A percentile compares a stretch with the other conserved stretches of the same genome.
Evolutionary conservation across 2,888 invertebrate genomes (phyloP).

Genomic region (Drosophila macrospina): DNA sequence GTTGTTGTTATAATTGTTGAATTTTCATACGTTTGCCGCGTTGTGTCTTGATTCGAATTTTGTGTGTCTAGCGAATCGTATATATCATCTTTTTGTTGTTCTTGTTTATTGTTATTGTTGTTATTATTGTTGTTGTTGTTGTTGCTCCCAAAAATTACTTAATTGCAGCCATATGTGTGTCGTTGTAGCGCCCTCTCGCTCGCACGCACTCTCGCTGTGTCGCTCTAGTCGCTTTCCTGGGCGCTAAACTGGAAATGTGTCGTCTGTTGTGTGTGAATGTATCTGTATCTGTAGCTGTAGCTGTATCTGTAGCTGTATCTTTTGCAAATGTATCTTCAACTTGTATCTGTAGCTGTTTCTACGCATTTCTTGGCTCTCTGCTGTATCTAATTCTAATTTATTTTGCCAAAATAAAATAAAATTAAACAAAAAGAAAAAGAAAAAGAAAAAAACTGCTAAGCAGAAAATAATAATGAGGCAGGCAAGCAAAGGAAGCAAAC

Average conservation of each 20-base stretch:
- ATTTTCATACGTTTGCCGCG: constrained; percentile 31
- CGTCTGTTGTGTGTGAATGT: constrained; percentile 35
- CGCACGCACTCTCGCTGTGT: not conserved
- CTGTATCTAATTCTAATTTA: constrained; percentile 77
- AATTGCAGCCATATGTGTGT: constrained; percentile 80
- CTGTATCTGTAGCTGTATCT: constrained; percentile 10
- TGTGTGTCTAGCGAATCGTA: constrained; percentile 55
- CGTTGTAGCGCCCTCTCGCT: not conserved
- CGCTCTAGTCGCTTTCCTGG: constrained; percentile 22
- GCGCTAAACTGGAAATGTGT: constrained; percentile 72
- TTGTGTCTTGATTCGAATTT: constrained; percentile 30
- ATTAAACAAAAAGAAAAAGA: constrained; percentile 53
- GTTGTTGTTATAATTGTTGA: constrained; percentile 53
- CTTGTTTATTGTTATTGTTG: constrained; percentile 22
- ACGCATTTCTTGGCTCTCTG: constrained; percentile 64
- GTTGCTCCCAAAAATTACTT: constrained; percentile 73
- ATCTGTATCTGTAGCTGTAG: constrained; percentile 14
- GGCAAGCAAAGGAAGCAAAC: constrained; percentile 47
- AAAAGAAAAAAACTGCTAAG: constrained; percentile 14
- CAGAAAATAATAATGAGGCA: constrained; percentile 63
- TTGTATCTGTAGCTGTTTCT: constrained; percentile 38
- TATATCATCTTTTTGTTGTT: constrained; percentile 58
- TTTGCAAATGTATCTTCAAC: constrained; percentile 10
- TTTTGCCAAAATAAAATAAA: constrained; percentile 64
- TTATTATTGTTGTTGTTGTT: constrained; percentile 32